Conservation (phyloP, 2,888 invertebrate genomes). For the Cerastoderma edule region DNA sequence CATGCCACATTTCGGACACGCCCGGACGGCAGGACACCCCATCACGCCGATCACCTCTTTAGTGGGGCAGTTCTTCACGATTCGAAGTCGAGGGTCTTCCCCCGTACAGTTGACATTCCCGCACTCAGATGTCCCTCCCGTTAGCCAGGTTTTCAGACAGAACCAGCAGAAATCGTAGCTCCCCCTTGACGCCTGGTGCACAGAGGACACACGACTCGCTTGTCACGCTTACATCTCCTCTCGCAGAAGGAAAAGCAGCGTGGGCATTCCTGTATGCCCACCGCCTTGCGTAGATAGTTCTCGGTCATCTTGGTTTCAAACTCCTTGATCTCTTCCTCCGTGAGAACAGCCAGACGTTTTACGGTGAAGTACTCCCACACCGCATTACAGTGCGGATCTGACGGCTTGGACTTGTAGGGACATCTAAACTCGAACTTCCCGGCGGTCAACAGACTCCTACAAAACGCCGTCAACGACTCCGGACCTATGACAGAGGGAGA, state of each 20-base stretch:
- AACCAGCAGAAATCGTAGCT: constrained; percentile 65
- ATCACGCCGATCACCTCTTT: constrained; percentile 57
- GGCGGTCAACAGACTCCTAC: constrained; percentile 53
- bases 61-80: constrained; percentile 43
- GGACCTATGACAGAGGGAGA: no score
- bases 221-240: constrained; percentile 42
- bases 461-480: constrained; percentile 62
- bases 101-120: constrained; percentile 60
- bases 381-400: constrained; percentile 47
- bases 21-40: constrained; percentile 60
- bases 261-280: constrained; percentile 63
- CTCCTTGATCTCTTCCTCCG: constrained; percentile 51
- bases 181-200: constrained; percentile 40
- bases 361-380: constrained; percentile 62
- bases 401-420: constrained; percentile 44
- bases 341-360: constrained; percentile 56
- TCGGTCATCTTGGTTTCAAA: constrained; percentile 62
- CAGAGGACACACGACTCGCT: constrained; percentile 57
- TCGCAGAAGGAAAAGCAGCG: constrained; percentile 53
- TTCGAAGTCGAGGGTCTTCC: constrained; percentile 54
- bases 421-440: constrained; percentile 61
- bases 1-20: constrained; percentile 63
- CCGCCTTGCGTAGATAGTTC: constrained; percentile 57
- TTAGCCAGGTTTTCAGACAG: constrained; percentile 56
- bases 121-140: constrained; percentile 34